Base-by-base conservation (phyloP, 1,140 invertebrate species). In the Aphelenchoides avenae region DNA sequence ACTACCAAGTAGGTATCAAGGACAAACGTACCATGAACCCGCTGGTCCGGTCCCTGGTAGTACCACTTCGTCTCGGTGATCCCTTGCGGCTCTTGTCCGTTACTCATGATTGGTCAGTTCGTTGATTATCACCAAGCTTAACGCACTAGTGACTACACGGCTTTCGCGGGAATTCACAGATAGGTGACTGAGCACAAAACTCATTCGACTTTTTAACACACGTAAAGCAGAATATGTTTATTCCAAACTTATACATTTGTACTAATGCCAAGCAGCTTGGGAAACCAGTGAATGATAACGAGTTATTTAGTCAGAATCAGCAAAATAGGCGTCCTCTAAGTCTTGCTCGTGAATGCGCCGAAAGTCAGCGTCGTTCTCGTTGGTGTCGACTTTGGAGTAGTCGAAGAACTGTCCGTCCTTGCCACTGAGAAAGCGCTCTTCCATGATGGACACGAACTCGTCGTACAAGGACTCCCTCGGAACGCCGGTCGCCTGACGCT, bases 401-500 rank as follows among this genome's bases (percentile, higher is more conserved):
- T 92, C 87, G 82, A 89, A 87, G 18, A 69, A 53, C 65, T 88
- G 85, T 37, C 70, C 64, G 79, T 93, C 90, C 71, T 85, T 84
- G 0, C 90, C 89, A 66, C 86, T 83, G 27, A 93, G 73, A 78
- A 93, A 94, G 73, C 83, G 86, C 66, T 85, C 83, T 75, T 89
- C 87, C 90, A 94, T 93, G 60, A 86, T 83, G 34, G 86, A 85
- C 13, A 87, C 78, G 77, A 92, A 93, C 79, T 93, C 89, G 70
- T 88, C 82, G 57, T 83, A 82, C n/a, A 89, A 69, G 40, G 82
- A 77, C 42, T 77, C 79, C 54, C 81, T 78, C 29, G 61, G 57
- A 18, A 61, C 29, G 11, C 57, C 64, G 11, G n/a, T 72, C 62
- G 30, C 68, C 54, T 26, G 71, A 11, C 34, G 29, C 22, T 57